Percentiles rank a stretch among this genome's conserved stretches.
Evolutionary conservation across 2,888 invertebrate species (phyloP).

Genomic region (Emmelina monodactyla): DNA sequence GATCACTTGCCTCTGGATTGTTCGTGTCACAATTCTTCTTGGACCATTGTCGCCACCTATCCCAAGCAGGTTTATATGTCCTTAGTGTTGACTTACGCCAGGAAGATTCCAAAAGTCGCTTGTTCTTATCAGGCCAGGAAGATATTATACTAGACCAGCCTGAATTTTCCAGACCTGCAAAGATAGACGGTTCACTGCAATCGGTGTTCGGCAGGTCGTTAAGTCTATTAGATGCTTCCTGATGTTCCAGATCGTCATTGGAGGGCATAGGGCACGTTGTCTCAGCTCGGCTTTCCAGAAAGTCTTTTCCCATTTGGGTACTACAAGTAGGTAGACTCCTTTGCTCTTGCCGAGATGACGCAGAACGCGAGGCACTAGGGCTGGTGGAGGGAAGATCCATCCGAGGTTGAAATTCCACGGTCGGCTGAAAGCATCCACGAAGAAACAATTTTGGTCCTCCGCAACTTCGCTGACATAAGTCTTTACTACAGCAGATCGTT

Average conservation of each 20-base stretch:
- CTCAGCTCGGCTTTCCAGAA: constrained; percentile 4
- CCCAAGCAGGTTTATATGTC: constrained; percentile 13
- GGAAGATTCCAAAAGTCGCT: constrained; percentile 5
- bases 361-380: constrained; percentile 14
- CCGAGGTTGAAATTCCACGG: constrained; percentile 15
- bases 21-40: not conserved
- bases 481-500: constrained; percentile 12
- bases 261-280: constrained; percentile 1
- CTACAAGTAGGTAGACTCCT: constrained; percentile 14
- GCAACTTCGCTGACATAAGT: constrained; percentile 13
- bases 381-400: constrained; percentile 18
- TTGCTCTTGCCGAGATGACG: constrained; percentile 12
- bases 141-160: constrained; percentile 13
- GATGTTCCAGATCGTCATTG: constrained; percentile 10
- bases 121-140: constrained; percentile 2
- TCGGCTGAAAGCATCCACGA: constrained; percentile 14
- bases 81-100: constrained; percentile 14
- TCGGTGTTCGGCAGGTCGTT: constrained; percentile 10
- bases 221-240: constrained; percentile 11
- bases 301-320: constrained; percentile 5
- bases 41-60: constrained; percentile 13
- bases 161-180: constrained; percentile 16
- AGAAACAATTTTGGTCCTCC: constrained; percentile 5
- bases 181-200: constrained; percentile 6
- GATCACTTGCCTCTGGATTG: constrained; percentile 1